A percentile compares a stretch with the other conserved stretches of the same genome.
Evolutionary conservation across 2,113 vertebrate species (phyloP).

Genomic region (Capra hircus): DNA sequence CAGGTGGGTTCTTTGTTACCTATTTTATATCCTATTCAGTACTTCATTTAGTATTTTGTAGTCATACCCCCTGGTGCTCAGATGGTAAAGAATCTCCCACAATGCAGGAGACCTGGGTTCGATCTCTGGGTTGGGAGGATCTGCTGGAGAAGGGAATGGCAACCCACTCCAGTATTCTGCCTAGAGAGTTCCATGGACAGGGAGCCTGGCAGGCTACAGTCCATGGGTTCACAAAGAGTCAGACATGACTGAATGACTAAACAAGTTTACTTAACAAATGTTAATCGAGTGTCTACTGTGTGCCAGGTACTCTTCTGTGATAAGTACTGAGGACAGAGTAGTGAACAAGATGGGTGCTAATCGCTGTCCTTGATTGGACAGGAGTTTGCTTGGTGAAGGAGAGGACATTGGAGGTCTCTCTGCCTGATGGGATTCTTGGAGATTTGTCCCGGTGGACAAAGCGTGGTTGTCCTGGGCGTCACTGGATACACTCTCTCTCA

Average conservation of each 20-base stretch:
- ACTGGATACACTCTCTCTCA: accelerated
- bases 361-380: accelerated
- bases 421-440: not conserved
- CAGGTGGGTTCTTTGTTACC: not conserved
- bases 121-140: not conserved
- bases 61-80: not conserved
- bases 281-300: not conserved
- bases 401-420: not conserved
- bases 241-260: not conserved
- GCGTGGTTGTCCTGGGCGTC: not conserved
- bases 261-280: not conserved
- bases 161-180: not conserved
- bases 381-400: not conserved
- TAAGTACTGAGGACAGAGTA: not conserved
- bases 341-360: too few relatives aligned
- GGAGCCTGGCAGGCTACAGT: not conserved
- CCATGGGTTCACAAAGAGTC: not conserved
- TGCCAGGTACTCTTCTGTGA: too few relatives aligned
- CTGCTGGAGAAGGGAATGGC: not conserved
- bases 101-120: not conserved
- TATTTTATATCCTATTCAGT: not conserved
- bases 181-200: not conserved
- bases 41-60: not conserved
- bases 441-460: not conserved
- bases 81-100: not conserved